phyloP scores from a whole-genome alignment of 2,797 vertebrate species.

The Zalophus californianus region DNA sequence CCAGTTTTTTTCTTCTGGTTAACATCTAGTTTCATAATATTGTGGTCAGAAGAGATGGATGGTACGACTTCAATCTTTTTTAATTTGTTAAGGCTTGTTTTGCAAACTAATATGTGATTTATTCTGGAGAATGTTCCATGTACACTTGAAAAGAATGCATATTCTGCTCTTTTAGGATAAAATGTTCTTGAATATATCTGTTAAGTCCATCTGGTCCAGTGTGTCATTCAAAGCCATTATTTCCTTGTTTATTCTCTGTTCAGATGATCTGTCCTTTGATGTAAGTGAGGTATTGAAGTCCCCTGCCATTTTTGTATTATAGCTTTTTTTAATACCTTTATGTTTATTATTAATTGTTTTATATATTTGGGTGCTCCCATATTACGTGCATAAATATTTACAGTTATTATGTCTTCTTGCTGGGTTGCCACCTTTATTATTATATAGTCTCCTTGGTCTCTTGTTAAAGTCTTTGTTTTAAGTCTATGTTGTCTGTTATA shows the following conservation, averaged over 20 bases:
- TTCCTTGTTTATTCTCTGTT: not conserved
- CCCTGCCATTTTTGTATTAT: not conserved
- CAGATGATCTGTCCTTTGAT: not conserved
- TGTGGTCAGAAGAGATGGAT: not conserved
- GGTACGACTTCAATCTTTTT: not conserved
- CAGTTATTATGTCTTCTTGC: not conserved
- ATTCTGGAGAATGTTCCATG: not conserved
- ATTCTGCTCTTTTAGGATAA: not conserved
- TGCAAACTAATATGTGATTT: not conserved
- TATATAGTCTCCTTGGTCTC: not conserved
- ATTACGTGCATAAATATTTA: not conserved
- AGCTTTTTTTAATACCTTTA: not conserved
- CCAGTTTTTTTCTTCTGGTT: not conserved
- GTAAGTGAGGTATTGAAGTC: not conserved
- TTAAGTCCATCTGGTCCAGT: not conserved
- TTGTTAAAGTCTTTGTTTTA: not conserved
- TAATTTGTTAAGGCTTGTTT: not conserved
- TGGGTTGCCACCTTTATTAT: not conserved
- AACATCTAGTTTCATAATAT: not conserved
- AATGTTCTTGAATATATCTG: not conserved
- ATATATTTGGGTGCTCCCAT: not conserved
- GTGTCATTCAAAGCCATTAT: not conserved
- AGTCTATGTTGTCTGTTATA: not conserved
- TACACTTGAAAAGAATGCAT: not conserved
- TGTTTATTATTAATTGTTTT: not conserved